Evolutionary conservation across 2,113 vertebrate genomes (phyloP), one percentile per base, ranked within the genome.

Genomic region (Corythaixoides concolor): DNA sequence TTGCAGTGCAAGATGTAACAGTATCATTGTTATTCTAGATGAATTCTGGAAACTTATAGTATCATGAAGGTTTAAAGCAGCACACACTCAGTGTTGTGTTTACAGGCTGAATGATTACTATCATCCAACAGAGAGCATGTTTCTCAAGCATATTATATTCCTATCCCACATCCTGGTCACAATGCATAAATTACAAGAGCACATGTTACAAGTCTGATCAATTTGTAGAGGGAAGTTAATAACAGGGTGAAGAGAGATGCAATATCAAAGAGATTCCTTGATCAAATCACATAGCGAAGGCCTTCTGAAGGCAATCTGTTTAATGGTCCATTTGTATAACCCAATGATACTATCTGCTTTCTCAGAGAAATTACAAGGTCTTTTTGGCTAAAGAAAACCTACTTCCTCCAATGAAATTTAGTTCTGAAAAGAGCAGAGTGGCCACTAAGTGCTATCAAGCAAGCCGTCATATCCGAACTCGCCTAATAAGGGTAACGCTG

Each of bases 21-120:
- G 21, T 17, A 73, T 23, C 47, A 30, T 24, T 53, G 32, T 60
- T 76, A 47, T 7, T 69, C 9, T 39, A 62, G 18, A 55, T 22
- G 4, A 89, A 32, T 70, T 66, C 21, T 26, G 62, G 7, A 59
- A 85, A 63, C 18, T 70, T 43, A 41, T 20, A 52, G 7, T 5
- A 33, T 33, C 30, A 37, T 8, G 24, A 55, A 53, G 17, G 17
- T 70, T 47, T 80, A n/a, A 50, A 83, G 58, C 26, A 79, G 81
- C 41, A 82, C 19, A 73, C 12, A 8, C 13, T 39, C 4, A 2
- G 5, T 2, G 1, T 1, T 49, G 14, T 47, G 43, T 35, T 21
- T 87, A 62, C 59, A 64, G 62, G 49, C 26, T 67, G 37, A 95
- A 74, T 39, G 64, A 67, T 45, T 49, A 18, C 8, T 30, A 21